These are phyloP conservation scores for Chondrosia reniformis DNA, from an alignment of 37 sponge, comb jelly and placozoan genomes.

Conservation along the genomic window DNA sequence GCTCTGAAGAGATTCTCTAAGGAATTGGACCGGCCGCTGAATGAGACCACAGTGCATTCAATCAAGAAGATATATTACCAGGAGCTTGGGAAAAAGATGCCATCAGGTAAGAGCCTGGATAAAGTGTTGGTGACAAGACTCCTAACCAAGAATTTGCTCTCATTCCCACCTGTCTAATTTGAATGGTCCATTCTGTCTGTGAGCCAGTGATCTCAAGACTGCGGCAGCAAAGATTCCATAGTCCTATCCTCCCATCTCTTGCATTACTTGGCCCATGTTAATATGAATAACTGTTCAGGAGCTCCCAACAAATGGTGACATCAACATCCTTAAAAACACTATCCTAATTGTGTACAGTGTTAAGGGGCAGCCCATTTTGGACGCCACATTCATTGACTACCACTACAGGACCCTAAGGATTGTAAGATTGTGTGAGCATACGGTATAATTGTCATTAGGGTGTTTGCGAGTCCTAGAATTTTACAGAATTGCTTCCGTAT, in stretches of 20 bases:
- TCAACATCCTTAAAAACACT: not conserved
- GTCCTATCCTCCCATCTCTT: not conserved
- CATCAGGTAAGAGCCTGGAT: slow-evolving; percentile 14
- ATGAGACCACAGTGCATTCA: slow-evolving; percentile 14
- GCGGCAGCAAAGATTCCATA: slow-evolving; percentile 8
- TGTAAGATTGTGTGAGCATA: not conserved
- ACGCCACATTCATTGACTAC: not conserved
- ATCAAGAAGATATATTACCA: slow-evolving; percentile 22
- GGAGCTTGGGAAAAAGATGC: slow-evolving; percentile 14
- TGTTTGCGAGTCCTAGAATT: not conserved
- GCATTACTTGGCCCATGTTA: slow-evolving; percentile 8
- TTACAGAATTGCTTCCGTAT: not conserved
- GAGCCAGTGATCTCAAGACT: not conserved
- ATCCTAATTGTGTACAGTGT: not conserved
- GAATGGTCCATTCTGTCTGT: not conserved
- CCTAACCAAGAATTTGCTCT: slow-evolving; percentile 16
- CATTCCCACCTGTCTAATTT: no score
- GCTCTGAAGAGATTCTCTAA: slow-evolving; percentile 10
- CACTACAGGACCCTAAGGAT: not conserved
- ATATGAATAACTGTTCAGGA: not conserved
- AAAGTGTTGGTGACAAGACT: not conserved
- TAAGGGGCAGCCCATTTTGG: not conserved
- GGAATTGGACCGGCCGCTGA: slow-evolving; percentile 22
- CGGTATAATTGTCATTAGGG: not conserved
- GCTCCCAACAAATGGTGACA: not conserved